Percentiles rank a stretch among this genome's conserved stretches.
phyloP scores from a whole-genome alignment of 2,113 vertebrate genomes.

The Strix aluco region DNA sequence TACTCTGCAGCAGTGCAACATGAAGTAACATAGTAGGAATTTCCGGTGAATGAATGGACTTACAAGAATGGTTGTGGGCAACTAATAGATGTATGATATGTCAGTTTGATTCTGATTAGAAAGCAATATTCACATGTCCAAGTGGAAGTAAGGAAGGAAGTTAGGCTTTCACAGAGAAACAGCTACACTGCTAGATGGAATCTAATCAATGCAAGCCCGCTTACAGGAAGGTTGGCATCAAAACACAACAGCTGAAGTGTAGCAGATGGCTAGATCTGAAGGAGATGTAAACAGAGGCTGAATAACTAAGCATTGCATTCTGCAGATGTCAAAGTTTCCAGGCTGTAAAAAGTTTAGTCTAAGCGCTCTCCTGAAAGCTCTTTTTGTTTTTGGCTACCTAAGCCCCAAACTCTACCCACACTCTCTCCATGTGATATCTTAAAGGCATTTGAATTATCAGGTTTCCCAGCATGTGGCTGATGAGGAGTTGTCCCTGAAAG shows the following conservation, averaged over 20 bases:
- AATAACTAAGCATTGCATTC: constrained; percentile 67
- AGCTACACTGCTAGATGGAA: constrained; percentile 44
- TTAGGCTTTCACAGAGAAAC: constrained; percentile 30
- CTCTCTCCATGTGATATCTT: background rate
- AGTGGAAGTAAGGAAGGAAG: background rate
- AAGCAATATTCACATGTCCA: background rate
- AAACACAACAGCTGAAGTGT: constrained; percentile 70
- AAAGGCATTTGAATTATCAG: background rate
- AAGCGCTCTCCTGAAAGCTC: constrained; percentile 27
- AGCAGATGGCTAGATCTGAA: constrained; percentile 70
- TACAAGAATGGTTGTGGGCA: background rate
- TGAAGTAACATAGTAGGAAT: background rate
- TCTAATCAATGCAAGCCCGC: constrained; percentile 54
- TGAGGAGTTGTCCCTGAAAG: background rate
- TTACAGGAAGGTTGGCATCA: constrained; percentile 66
- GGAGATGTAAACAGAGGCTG: constrained; percentile 70
- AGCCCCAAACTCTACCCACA: background rate
- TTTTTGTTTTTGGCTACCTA: background rate
- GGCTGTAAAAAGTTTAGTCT: constrained; percentile 52
- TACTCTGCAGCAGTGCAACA: background rate
- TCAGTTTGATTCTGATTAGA: background rate
- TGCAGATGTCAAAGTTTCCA: constrained; percentile 70
- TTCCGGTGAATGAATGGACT: background rate
- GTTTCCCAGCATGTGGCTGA: background rate
- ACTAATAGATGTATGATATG: background rate